Conservation (phyloP, 2,888 invertebrate species). For the Chouioia cunea region DNA sequence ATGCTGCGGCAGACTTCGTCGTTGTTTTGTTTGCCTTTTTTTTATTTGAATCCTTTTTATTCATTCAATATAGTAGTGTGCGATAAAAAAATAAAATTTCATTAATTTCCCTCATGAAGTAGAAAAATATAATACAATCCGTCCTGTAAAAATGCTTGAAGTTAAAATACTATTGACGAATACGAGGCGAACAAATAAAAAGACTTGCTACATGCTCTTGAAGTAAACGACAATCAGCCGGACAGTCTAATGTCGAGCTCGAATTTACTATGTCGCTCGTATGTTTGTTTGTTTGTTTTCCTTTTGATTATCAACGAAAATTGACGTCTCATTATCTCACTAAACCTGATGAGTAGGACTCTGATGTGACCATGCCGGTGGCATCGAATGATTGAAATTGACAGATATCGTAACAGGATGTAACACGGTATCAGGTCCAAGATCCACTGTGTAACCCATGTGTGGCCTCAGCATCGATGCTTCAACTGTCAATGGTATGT, state of each 20-base stretch:
- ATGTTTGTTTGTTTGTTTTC: too few species aligned
- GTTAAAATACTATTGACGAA: slow-evolving; percentile 9
- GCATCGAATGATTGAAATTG: slow-evolving; percentile 73
- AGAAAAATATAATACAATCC: neutral
- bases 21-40: neutral
- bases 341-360: slow-evolving; percentile 62
- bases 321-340: neutral
- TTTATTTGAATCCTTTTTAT: slow-evolving; percentile 20
- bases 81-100: neutral
- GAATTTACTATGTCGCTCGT: too few species aligned
- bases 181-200: slow-evolving; percentile 39
- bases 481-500: slow-evolving; percentile 88
- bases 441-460: slow-evolving; percentile 63
- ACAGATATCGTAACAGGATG: slow-evolving; percentile 93
- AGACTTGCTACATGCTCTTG: slow-evolving; percentile 12
- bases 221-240: too few species aligned
- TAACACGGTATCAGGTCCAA: slow-evolving; percentile 75
- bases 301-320: too few species aligned
- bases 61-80: slow-evolving; percentile 3
- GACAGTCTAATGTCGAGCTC: too few species aligned
- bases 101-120: neutral
- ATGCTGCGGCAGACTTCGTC: slow-evolving; percentile 31
- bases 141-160: neutral
- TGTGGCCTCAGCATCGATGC: slow-evolving; percentile 80
- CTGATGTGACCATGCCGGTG: slow-evolving; percentile 59